Percentiles rank a stretch among this genome's conserved stretches.
Conservation (phyloP, 2,797 vertebrate genomes). For the Sparidentex hasta region DNA sequence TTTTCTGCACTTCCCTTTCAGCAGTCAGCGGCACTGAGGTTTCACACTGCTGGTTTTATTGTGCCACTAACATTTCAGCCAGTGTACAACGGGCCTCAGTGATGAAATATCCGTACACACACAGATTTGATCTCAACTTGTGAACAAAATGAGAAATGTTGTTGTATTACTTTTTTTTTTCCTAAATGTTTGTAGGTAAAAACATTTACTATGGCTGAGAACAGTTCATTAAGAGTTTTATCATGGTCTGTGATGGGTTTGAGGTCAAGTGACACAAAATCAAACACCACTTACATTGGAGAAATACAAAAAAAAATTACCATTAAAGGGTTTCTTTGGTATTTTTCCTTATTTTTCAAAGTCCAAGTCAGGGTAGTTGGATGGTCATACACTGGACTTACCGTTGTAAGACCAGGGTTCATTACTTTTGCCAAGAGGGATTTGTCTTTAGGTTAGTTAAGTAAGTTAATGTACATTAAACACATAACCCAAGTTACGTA, state of each 20-base stretch:
- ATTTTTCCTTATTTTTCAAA: too few species aligned
- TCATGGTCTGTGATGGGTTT: too few species aligned
- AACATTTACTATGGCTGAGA: background rate
- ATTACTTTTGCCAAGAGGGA: too few species aligned
- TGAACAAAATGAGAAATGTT: background rate
- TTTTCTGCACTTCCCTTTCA: background rate
- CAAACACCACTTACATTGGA: background rate
- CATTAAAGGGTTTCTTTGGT: background rate
- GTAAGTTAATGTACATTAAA: too few species aligned
- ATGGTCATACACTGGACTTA: too few species aligned
- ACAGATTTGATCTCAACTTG: background rate
- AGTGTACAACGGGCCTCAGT: background rate
- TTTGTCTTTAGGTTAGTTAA: too few species aligned
- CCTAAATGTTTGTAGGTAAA: background rate
- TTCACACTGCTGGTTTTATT: background rate
- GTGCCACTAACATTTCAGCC: background rate
- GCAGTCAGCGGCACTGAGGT: background rate
- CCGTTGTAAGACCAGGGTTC: too few species aligned
- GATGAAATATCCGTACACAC: background rate
- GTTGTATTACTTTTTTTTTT: background rate
- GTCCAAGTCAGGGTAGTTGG: too few species aligned
- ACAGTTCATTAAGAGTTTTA: too few species aligned
- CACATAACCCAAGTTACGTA: too few species aligned
- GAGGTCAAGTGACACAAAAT: background rate
- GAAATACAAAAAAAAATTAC: background rate